A percentile compares a stretch with the other conserved stretches of the same genome.
Conservation (phyloP, 1,140 invertebrate genomes). For the Drosophila ogumai region DNA sequence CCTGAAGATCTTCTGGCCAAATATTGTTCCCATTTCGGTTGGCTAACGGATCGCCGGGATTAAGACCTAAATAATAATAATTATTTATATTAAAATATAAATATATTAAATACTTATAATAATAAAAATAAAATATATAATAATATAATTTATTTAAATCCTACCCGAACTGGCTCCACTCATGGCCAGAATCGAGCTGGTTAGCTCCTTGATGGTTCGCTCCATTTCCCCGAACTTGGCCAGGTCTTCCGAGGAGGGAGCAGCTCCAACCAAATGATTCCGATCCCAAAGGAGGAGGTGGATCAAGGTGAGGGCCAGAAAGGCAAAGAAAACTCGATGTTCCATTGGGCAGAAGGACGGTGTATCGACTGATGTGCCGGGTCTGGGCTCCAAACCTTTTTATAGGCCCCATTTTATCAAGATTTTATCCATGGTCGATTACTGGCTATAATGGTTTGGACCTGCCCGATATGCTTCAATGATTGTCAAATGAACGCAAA, state of each 20-base stretch:
- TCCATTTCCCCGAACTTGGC: slow-evolving; percentile 58
- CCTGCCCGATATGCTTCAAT: slow-evolving; percentile 22
- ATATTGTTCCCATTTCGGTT: not conserved
- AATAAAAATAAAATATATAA: no score
- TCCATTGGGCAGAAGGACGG: slow-evolving; percentile 23
- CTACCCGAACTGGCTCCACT: slow-evolving; percentile 28
- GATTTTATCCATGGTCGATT: slow-evolving; percentile 51
- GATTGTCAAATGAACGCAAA: slow-evolving; percentile 50
- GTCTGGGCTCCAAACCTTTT: not conserved
- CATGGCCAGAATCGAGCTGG: slow-evolving; percentile 58
- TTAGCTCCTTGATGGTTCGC: slow-evolving; percentile 58
- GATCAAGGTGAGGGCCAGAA: slow-evolving; percentile 24
- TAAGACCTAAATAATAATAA: not conserved
- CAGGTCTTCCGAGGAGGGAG: slow-evolving; percentile 44
- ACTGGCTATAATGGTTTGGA: slow-evolving; percentile 8
- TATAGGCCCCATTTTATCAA: slow-evolving; percentile 35
- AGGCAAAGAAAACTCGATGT: slow-evolving; percentile 5
- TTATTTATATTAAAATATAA: not conserved
- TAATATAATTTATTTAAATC: not conserved
- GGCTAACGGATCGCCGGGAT: slow-evolving; percentile 11
- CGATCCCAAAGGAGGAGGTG: slow-evolving; percentile 26
- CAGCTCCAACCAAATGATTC: slow-evolving; percentile 19
- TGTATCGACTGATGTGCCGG: not conserved
- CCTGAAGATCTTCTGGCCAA: slow-evolving; percentile 29
- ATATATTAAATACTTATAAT: not conserved